Conservation (phyloP, 2,797 vertebrate genomes). For the Chanos chanos region DNA sequence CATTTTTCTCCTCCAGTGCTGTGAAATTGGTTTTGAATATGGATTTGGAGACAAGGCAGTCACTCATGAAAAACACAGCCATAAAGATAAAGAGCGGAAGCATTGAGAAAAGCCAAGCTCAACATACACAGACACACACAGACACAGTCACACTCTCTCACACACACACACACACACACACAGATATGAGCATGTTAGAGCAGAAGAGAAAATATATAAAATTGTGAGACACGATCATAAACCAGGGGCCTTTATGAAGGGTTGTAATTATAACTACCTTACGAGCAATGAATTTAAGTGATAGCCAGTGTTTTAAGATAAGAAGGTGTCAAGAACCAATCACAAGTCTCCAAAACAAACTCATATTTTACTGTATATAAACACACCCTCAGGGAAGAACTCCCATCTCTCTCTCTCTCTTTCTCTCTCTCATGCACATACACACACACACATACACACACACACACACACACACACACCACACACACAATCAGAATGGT, state of each 20-base stretch:
- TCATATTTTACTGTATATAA: no score
- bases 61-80: constrained; percentile 42
- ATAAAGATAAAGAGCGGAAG: constrained; percentile 58
- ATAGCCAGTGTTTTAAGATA: no score
- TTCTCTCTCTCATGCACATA: not conserved
- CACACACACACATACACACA: not conserved
- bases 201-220: constrained; percentile 2
- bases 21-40: constrained; percentile 75
- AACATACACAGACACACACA: not conserved
- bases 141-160: not conserved
- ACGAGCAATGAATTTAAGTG: no score
- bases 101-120: constrained; percentile 25
- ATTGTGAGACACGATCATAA: not conserved
- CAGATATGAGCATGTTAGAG: constrained; percentile 1
- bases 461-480: constrained; percentile 4
- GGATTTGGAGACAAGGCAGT: constrained; percentile 59
- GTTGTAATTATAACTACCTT: no score
- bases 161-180: constrained; percentile 1
- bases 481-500: not conserved
- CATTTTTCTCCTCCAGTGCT: constrained; percentile 60
- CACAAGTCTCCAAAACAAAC: no score
- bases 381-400: no score
- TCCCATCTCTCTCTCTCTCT: not conserved
- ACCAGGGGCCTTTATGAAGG: no score
- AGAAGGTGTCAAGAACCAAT: no score